Conservation (phyloP, 2,888 invertebrate genomes). For the Monopis laevigella region DNA sequence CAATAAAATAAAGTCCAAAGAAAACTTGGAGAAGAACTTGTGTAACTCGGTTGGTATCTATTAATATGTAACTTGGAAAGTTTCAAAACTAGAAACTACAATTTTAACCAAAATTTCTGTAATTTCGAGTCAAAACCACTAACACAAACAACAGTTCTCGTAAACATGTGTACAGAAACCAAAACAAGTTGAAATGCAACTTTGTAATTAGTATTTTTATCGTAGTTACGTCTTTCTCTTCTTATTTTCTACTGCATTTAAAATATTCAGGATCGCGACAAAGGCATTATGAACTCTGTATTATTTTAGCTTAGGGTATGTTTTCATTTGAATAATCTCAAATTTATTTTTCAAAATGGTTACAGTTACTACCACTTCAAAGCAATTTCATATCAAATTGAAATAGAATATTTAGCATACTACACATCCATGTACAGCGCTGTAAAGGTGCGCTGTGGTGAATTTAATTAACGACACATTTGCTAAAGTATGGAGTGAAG, state of each 20-base stretch:
- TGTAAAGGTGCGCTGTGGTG: background rate
- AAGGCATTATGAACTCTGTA: background rate
- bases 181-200: conserved; percentile 25
- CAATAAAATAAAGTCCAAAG: too few relatives aligned
- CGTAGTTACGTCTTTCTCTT: conserved; percentile 18
- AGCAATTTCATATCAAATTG: conserved; percentile 5
- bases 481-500: too few relatives aligned
- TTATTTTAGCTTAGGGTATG: background rate
- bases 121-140: conserved; percentile 3
- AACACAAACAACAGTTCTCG: conserved; percentile 1
- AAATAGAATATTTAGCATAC: conserved; percentile 2
- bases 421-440: too few relatives aligned
- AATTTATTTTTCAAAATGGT: background rate
- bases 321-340: background rate
- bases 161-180: conserved; percentile 14
- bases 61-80: too few relatives aligned
- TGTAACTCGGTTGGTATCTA: too few relatives aligned
- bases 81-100: conserved; percentile 1
- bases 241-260: conserved; percentile 23
- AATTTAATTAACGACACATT: too few relatives aligned
- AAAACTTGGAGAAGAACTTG: too few relatives aligned
- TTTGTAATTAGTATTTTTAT: conserved; percentile 35
- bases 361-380: conserved; percentile 4
- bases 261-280: conserved; percentile 6
- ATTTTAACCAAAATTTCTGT: too few relatives aligned